Conservation (phyloP, 2,888 invertebrate species). For the Zaprionus lineosus region DNA sequence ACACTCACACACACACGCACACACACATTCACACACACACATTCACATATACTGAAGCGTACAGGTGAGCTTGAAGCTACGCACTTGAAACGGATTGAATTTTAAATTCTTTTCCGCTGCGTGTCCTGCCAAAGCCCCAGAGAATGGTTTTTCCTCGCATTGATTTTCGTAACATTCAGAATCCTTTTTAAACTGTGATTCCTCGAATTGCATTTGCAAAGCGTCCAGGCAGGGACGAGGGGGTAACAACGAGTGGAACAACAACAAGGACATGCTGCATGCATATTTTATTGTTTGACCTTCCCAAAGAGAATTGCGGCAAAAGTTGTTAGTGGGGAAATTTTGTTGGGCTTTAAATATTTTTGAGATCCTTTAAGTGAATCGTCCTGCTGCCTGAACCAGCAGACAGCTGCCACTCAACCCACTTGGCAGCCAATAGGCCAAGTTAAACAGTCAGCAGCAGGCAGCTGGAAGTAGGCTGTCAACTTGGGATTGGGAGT, state of each 20-base stretch:
- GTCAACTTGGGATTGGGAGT: too few relatives aligned
- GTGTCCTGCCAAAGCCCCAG: constrained; percentile 1
- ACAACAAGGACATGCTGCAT: constrained; percentile 9
- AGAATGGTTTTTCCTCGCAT: constrained; percentile 28
- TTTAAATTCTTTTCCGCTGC: constrained; percentile 47
- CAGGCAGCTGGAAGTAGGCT: background rate
- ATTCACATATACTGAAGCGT: background rate
- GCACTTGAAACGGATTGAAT: constrained; percentile 66
- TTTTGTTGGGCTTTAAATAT: constrained; percentile 14
- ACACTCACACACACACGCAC: background rate
- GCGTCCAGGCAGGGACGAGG: constrained; percentile 20
- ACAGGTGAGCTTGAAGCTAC: constrained; percentile 33
- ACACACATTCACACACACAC: background rate
- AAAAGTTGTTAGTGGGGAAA: background rate
- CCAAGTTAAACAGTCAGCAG: constrained; percentile 2
- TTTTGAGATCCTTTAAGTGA: constrained; percentile 20
- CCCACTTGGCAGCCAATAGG: background rate
- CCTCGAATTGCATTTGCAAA: constrained; percentile 66
- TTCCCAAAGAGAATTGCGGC: constrained; percentile 24
- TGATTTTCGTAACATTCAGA: constrained; percentile 28
- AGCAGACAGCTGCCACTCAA: constrained; percentile 43
- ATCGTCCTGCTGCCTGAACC: background rate
- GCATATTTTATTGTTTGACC: constrained; percentile 63
- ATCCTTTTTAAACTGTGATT: constrained; percentile 45
- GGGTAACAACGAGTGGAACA: background rate